These are phyloP conservation scores for Autographa pulchrina DNA, from an alignment of 2,888 invertebrate species.

Conservation along the genomic window DNA sequence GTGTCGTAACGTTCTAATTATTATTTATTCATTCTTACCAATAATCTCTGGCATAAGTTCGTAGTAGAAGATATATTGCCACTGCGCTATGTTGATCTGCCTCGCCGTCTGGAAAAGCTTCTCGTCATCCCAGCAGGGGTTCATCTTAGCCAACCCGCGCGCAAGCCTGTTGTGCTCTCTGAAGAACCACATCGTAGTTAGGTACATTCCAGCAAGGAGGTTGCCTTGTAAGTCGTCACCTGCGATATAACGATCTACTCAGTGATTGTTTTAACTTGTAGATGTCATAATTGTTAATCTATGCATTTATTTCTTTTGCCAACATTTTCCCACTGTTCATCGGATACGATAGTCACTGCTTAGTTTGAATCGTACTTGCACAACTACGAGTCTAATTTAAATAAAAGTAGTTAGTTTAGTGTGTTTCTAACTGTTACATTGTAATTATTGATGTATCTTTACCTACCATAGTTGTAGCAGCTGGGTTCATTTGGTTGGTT, in stretches of 20 bases:
- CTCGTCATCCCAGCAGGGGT: slow-evolving; percentile 96
- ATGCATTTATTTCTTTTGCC: too few relatives aligned
- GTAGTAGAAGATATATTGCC: slow-evolving; percentile 94
- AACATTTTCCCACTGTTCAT: too few relatives aligned
- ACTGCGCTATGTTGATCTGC: slow-evolving; percentile 93
- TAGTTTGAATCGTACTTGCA: too few relatives aligned
- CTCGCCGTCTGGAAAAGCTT: slow-evolving; percentile 90
- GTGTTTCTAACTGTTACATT: too few relatives aligned
- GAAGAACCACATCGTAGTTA: slow-evolving; percentile 65
- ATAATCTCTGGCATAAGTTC: slow-evolving; percentile 94
- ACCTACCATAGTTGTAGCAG: slow-evolving; percentile 68
- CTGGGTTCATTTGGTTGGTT: slow-evolving; percentile 65
- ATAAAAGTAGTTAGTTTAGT: too few relatives aligned
- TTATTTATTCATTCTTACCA: slow-evolving; percentile 87
- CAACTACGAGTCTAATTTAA: too few relatives aligned
- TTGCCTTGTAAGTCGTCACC: slow-evolving; percentile 57
- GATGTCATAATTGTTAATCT: too few relatives aligned
- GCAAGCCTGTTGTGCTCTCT: slow-evolving; percentile 95
- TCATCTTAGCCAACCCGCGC: slow-evolving; percentile 91
- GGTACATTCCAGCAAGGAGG: slow-evolving; percentile 55
- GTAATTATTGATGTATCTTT: neutral
- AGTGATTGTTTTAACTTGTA: too few relatives aligned
- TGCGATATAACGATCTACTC: slow-evolving; percentile 12
- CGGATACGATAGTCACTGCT: too few relatives aligned
- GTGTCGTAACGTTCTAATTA: too few relatives aligned